phyloP scores from a whole-genome alignment of 2,113 vertebrate genomes.

The Choloepus hoffmanni region DNA sequence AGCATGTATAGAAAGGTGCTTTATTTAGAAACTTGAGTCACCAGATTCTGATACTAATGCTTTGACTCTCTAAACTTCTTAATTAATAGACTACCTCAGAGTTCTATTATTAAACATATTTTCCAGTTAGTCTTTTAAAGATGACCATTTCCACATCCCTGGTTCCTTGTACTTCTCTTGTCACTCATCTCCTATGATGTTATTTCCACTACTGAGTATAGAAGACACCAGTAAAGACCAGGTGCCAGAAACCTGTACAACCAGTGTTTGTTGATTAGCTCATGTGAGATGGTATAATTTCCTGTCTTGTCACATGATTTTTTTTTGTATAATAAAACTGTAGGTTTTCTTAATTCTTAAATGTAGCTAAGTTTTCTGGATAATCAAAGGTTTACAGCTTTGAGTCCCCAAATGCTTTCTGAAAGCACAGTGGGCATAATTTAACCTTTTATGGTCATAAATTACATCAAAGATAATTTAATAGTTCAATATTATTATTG shows the following conservation, averaged over 20 bases:
- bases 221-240: not conserved
- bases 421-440: not conserved
- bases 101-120: not conserved
- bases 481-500: not conserved
- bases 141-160: not conserved
- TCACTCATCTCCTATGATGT: not conserved
- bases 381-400: not conserved
- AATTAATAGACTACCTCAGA: not conserved
- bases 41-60: not conserved
- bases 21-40: not conserved
- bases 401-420: not conserved
- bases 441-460: not conserved
- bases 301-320: not conserved
- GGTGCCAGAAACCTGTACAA: not conserved
- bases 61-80: not conserved
- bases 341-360: constrained; percentile 42
- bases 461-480: not conserved
- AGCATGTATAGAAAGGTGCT: not conserved
- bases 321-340: not conserved
- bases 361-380: constrained; percentile 26
- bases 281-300: not conserved
- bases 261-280: not conserved
- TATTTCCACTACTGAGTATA: not conserved
- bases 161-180: not conserved
- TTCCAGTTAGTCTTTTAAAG: constrained; percentile 10